Evolutionary conservation across 2,113 vertebrate genomes (phyloP), one percentile per base, ranked within the genome.

Genomic region (Sapajus apella): DNA sequence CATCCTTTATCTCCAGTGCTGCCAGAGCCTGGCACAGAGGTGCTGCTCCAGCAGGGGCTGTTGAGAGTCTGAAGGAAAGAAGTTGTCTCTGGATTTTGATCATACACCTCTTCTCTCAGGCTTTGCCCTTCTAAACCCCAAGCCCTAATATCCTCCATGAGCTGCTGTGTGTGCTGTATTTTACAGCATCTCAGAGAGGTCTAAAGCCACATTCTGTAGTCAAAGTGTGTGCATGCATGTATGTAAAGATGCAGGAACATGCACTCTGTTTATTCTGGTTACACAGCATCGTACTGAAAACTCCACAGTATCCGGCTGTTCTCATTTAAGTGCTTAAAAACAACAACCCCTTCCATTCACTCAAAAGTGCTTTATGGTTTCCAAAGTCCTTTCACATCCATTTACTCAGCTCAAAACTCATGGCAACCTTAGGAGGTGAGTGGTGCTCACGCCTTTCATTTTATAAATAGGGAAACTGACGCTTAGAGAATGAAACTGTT

Each of bases 181-280:
- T 80, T 66, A 3, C 13, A 56, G 94, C 47, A 83, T 72, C 61
- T 86, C 16, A 9, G 37, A n/a, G 52, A 95, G 73, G 64, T 47
- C 94, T 9, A 58, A 14, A 96, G 70, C 77, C 30, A 43, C 75
- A 70, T 95, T 92, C 80, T 87, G 2, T 47, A 77, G 77, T 32
- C 76, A 84, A 90, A 94, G 96, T 45, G 96, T 97, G 95, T 86
- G 89, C 18, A 61, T 35, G 56, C 40, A 3, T 72, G 76, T 45
- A 68, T 32, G 61, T 90, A 58, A 10, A 23, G 86, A 76, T 32
- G 40, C 61, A 90, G 17, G n/a, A 61, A 87, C 83, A 32, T 73
- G 75, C 87, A 70, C 96, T 90, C 97, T 87, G 92, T 97, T 97
- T 97, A 83, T 97, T 97, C 97, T 94, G 94, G 97, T 97, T 97